Percentiles rank a stretch among this genome's conserved stretches.
Evolutionary conservation across 2,888 invertebrate genomes (phyloP).

Genomic region (Hypolimnas misippus): DNA sequence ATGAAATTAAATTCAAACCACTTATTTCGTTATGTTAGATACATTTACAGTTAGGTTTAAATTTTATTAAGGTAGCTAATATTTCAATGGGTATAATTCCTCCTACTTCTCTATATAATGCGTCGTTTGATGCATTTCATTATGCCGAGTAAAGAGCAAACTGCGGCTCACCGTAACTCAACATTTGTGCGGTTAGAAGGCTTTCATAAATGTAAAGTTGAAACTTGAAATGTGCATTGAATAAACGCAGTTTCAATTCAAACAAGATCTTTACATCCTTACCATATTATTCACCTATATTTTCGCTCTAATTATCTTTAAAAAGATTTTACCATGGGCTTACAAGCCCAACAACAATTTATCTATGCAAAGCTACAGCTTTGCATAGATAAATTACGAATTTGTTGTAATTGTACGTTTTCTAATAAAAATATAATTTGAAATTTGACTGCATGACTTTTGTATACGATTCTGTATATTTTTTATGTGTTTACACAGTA

Average conservation of each 20-base stretch:
- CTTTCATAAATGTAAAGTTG: conserved; percentile 26
- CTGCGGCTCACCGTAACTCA: conserved; percentile 24
- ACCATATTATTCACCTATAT: background rate
- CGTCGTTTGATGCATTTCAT: conserved; percentile 28
- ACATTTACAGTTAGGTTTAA: too few relatives aligned
- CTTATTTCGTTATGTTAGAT: too few relatives aligned
- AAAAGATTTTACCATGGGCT: background rate
- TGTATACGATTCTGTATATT: too few relatives aligned
- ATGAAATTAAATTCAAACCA: too few relatives aligned
- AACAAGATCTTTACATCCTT: conserved; percentile 16
- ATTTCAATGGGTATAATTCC: background rate
- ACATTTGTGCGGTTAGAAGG: conserved; percentile 22
- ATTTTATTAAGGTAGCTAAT: background rate
- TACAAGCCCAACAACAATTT: too few relatives aligned
- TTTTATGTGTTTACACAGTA: too few relatives aligned
- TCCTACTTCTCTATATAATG: background rate
- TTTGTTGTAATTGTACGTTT: too few relatives aligned
- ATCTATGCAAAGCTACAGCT: too few relatives aligned
- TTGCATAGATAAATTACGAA: too few relatives aligned
- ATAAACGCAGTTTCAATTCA: conserved; percentile 18
- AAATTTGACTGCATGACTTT: too few relatives aligned
- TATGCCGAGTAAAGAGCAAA: conserved; percentile 32
- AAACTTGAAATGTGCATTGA: conserved; percentile 23
- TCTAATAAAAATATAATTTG: too few relatives aligned
- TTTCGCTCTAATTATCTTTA: background rate